These are phyloP conservation scores for Silurus meridionalis DNA, from an alignment of 2,113 vertebrate species.

Conservation along the genomic window DNA sequence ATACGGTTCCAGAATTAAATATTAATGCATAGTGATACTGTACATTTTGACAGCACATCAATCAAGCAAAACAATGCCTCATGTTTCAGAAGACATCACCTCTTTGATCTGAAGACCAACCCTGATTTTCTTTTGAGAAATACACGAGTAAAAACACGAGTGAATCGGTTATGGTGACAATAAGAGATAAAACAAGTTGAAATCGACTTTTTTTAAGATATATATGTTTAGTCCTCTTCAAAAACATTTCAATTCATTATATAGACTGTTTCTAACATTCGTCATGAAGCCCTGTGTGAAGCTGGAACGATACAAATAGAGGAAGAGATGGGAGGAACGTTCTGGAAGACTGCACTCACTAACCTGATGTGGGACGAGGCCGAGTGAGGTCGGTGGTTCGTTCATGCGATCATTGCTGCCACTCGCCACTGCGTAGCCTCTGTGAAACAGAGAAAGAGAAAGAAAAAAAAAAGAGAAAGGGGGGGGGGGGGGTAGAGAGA, in stretches of 20 bases:
- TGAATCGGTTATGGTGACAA: neutral
- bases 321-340: neutral
- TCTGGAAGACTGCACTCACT: conserved; percentile 55
- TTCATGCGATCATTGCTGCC: conserved; percentile 98
- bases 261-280: neutral
- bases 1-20: too few species aligned
- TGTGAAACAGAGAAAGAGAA: conserved; percentile 61
- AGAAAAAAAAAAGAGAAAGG: neutral
- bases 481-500: conserved; percentile 41
- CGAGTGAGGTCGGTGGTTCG: conserved; percentile 94
- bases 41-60: neutral
- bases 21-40: too few species aligned
- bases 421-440: conserved; percentile 94
- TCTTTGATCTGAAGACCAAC: neutral
- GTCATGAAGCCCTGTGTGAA: conserved; percentile 1
- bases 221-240: neutral
- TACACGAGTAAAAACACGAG: neutral
- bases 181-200: neutral
- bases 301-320: neutral
- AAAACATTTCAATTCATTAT: neutral
- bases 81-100: neutral
- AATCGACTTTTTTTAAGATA: neutral
- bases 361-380: conserved; percentile 97
- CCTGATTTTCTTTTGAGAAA: neutral
- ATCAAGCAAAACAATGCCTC: neutral